Conservation (phyloP, 2,888 invertebrate species). For the Branchipolynoe longqiensis region DNA sequence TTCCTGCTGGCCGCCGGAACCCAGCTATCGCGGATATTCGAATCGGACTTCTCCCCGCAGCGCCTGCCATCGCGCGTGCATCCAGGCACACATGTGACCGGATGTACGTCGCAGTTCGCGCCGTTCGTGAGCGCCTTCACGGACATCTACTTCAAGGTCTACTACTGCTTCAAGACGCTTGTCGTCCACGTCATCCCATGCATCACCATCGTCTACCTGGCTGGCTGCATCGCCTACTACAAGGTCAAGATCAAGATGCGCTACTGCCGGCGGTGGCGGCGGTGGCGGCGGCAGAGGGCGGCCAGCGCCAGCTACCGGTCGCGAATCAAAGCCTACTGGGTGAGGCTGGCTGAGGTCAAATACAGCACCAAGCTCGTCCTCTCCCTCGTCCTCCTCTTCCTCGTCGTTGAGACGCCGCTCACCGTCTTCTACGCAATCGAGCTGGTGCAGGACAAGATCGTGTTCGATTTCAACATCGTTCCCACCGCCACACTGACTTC, state of each 20-base stretch:
- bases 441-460: slow-evolving; percentile 25
- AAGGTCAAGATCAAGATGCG: slow-evolving; percentile 4
- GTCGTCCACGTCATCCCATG: slow-evolving; percentile 18
- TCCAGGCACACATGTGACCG: neutral
- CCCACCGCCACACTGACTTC: slow-evolving; percentile 10
- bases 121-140: slow-evolving; percentile 32
- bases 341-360: slow-evolving; percentile 18
- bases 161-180: slow-evolving; percentile 34
- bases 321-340: slow-evolving; percentile 11
- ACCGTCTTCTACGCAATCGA: slow-evolving; percentile 17
- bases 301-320: neutral
- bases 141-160: slow-evolving; percentile 40
- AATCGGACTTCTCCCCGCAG: slow-evolving; percentile 17
- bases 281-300: neutral
- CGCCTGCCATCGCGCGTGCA: neutral
- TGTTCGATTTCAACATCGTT: slow-evolving; percentile 17
- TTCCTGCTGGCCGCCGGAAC: neutral
- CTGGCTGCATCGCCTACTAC: neutral
- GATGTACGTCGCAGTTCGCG: slow-evolving; percentile 13
- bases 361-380: slow-evolving; percentile 4
- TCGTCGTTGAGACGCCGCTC: neutral
- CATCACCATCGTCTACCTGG: neutral
- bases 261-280: neutral
- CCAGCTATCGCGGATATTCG: slow-evolving; percentile 31
- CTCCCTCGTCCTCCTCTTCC: neutral